These are phyloP conservation scores for Pangasius djambal DNA, from an alignment of 2,797 vertebrate species.

Conservation along the genomic window DNA sequence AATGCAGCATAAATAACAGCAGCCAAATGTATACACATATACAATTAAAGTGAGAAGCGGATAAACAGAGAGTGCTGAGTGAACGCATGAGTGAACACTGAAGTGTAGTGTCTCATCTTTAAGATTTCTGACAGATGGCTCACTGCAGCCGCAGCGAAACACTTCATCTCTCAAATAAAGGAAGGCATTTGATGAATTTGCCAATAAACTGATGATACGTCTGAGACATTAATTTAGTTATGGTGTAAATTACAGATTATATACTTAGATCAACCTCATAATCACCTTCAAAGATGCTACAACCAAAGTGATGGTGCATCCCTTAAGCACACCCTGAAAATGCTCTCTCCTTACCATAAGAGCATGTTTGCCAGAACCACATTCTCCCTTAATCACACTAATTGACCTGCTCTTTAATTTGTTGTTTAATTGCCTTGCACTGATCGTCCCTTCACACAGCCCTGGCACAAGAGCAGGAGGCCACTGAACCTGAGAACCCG, in stretches of 20 bases:
- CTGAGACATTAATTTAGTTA: neutral
- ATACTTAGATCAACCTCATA: neutral
- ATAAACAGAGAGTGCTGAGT: slow-evolving; percentile 13
- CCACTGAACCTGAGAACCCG: slow-evolving; percentile 46
- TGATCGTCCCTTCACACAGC: slow-evolving; percentile 36
- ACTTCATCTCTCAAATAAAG: slow-evolving; percentile 23
- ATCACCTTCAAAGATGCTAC: neutral
- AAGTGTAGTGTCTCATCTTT: slow-evolving; percentile 31
- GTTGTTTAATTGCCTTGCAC: slow-evolving; percentile 45
- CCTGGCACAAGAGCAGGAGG: slow-evolving; percentile 25
- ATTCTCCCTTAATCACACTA: slow-evolving; percentile 37
- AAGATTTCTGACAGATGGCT: slow-evolving; percentile 43
- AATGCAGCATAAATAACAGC: neutral
- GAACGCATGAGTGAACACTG: slow-evolving; percentile 12
- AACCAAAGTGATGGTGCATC: neutral
- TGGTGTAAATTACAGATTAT: neutral
- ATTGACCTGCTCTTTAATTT: slow-evolving; percentile 51
- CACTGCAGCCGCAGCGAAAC: slow-evolving; percentile 30
- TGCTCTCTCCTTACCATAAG: neutral
- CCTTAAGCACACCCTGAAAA: neutral
- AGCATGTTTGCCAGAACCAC: slow-evolving; percentile 12
- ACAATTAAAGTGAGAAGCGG: slow-evolving; percentile 1
- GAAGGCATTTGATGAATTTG: neutral
- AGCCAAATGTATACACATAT: neutral
- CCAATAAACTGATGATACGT: neutral